Evolutionary conservation across 2,113 vertebrate genomes (phyloP).

Genomic region (Uria lomvia): DNA sequence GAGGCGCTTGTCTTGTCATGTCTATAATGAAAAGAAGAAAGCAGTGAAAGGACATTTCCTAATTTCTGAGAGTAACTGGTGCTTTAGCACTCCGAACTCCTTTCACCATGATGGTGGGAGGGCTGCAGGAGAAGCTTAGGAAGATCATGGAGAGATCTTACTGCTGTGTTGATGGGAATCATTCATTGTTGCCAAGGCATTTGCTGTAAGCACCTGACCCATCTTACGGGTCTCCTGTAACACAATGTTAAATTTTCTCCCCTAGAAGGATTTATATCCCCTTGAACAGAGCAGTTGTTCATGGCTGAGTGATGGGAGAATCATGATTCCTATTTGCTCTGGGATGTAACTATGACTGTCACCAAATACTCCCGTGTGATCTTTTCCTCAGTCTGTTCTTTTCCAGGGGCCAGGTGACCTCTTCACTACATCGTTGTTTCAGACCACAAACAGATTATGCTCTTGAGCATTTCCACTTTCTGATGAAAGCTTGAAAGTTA

Average conservation of each 20-base stretch:
- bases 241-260: background rate
- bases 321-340: background rate
- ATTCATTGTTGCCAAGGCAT: background rate
- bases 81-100: background rate
- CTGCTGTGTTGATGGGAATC: background rate
- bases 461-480: background rate
- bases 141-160: background rate
- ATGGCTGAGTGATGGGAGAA: background rate
- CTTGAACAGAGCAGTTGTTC: background rate
- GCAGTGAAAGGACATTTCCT: background rate
- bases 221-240: background rate
- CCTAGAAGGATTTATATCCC: background rate
- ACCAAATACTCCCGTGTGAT: background rate
- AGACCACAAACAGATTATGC: background rate
- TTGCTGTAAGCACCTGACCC: background rate
- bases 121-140: background rate
- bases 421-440: background rate
- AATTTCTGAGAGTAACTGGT: background rate
- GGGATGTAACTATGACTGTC: background rate
- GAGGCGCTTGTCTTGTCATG: background rate
- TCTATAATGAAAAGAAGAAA: background rate
- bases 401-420: background rate
- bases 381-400: background rate
- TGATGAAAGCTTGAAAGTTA: background rate
- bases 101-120: background rate